Conservation (phyloP, 2,888 invertebrate genomes). For the Plagodis dolabraria region DNA sequence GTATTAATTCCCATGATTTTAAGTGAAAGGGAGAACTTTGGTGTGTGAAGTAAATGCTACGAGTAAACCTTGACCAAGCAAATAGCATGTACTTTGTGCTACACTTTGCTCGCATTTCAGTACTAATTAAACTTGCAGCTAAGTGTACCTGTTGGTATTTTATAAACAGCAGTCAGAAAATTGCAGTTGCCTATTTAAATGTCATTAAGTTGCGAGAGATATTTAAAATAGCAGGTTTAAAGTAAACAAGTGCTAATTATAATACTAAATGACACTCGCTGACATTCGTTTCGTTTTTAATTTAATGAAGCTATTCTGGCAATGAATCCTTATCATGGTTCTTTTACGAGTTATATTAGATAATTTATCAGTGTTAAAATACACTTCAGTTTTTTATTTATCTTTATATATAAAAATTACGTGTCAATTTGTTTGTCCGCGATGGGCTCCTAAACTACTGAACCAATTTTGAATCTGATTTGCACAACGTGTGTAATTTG, state of each 20-base stretch:
- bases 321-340: too few species aligned
- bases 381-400: too few species aligned
- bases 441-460: too few species aligned
- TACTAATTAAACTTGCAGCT: constrained; percentile 18
- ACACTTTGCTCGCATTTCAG: constrained; percentile 12
- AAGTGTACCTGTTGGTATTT: constrained; percentile 29
- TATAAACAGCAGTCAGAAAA: constrained; percentile 20
- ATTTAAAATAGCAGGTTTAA: constrained; percentile 9
- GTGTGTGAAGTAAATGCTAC: constrained; percentile 40
- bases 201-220: constrained; percentile 17
- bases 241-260: constrained; percentile 15
- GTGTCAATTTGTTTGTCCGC: too few species aligned
- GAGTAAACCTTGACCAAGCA: constrained; percentile 47
- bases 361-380: too few species aligned
- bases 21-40: constrained; percentile 32
- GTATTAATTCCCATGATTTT: constrained; percentile 14
- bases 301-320: too few species aligned
- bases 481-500: too few species aligned
- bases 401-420: too few species aligned
- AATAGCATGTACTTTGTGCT: constrained; percentile 16
- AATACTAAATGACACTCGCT: constrained; percentile 20
- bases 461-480: too few species aligned
- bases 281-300: constrained; percentile 14
- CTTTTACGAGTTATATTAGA: too few species aligned
- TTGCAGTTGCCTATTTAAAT: constrained; percentile 15